Base-by-base conservation (phyloP, 2,888 invertebrate species). In the Hirudinaria manillensis region DNA sequence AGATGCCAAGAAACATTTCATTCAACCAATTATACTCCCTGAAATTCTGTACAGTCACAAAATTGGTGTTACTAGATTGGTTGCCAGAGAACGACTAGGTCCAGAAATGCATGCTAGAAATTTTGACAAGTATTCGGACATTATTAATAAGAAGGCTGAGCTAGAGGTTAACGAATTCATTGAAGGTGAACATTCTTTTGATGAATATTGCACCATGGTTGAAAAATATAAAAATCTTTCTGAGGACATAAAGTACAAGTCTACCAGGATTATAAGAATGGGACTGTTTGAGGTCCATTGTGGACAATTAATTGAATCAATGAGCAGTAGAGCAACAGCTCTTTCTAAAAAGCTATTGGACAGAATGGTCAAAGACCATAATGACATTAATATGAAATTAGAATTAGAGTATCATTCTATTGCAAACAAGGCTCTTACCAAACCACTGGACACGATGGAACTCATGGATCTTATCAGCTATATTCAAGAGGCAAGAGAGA, bases 261-360 rank as follows among this genome's bases (percentile, higher is more conserved):
- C 82, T n/a, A 13, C 38, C 7, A 71, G 90, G 77, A 90, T 91
- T 0, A 88, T 91, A 27, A 89, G 90, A 27, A 90, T 92, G 82
- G 93, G 93, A 10, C 89, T 94, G 86, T 96, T 92, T 83, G 90
- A 92, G 82, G 90, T 95, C 83, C 90, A 93, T 84, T 89, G 94
- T 75, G 89, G 88, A 71, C 91, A 91, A 74, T 87, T 95, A 38
- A 91, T 95, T 68, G 87, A 88, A n/a, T 88, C 90, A 0, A 85
- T 96, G 78, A 89, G 91, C 13, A 85, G 87, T 16, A 87, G 90
- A 38, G 92, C 93, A 0, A 88, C 89, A 51, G 87, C 87, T 74
- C 87, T 93, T 74, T 90, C 90, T 78, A 89, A 89, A 71, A 88
- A 89, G 74, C 84, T 96, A 72, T 84, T 94, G 7, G 86, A 89